These are phyloP conservation scores for Bolinopsis microptera DNA, from an alignment of 37 sponge, comb jelly and placozoan species.

Conservation along the genomic window DNA sequence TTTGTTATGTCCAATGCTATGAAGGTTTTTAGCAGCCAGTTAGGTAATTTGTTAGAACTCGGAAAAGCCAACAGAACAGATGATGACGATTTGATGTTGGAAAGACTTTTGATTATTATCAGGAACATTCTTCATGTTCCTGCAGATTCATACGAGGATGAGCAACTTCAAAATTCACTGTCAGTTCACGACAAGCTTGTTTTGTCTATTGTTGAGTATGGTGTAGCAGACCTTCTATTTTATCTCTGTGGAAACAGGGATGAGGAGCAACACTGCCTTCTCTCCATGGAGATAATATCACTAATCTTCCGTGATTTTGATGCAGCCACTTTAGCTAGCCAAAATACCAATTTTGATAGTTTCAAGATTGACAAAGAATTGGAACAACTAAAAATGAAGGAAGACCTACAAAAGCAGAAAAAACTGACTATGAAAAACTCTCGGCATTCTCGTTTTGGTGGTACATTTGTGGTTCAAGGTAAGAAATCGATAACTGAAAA, in stretches of 20 bases:
- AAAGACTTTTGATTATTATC: conserved; percentile 49
- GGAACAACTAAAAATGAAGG: not conserved
- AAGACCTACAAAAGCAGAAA: conserved; percentile 14
- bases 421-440: not conserved
- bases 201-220: conserved; percentile 61
- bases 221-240: conserved; percentile 41
- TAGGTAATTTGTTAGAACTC: conserved; percentile 1
- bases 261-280: conserved; percentile 59
- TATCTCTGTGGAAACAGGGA: conserved; percentile 62
- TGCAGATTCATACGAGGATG: conserved; percentile 24
- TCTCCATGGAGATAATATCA: not conserved
- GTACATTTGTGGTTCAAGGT: conserved; percentile 49
- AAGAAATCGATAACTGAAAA: conserved; percentile 47
- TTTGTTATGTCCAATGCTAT: conserved; percentile 29
- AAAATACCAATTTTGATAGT: not conserved
- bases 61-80: conserved; percentile 59
- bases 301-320: conserved; percentile 49
- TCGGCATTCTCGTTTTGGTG: conserved; percentile 57
- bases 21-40: conserved; percentile 60
- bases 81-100: conserved; percentile 62
- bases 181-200: conserved; percentile 38
- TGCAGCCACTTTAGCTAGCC: not conserved
- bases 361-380: not conserved
- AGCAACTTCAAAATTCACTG: conserved; percentile 21
- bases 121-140: conserved; percentile 62